Percentiles rank a stretch among this genome's conserved stretches.
Evolutionary conservation across 2,113 vertebrate genomes (phyloP).

Genomic region (Callipepla californica): DNA sequence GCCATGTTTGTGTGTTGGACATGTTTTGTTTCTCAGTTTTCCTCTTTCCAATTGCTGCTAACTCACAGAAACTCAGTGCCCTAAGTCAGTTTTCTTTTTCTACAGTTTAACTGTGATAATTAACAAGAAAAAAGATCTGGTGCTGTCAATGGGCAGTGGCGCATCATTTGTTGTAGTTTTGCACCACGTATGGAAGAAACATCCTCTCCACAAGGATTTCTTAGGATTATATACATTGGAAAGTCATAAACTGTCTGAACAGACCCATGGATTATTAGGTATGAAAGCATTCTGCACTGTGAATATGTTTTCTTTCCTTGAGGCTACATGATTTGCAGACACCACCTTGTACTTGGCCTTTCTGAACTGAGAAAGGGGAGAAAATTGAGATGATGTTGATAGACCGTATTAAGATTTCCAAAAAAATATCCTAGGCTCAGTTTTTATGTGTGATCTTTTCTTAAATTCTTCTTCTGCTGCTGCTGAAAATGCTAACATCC

Average conservation of each 20-base stretch:
- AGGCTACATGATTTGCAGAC: neutral
- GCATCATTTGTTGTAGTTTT: constrained; percentile 90
- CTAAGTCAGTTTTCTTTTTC: neutral
- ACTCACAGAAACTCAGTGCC: neutral
- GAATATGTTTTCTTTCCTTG: neutral
- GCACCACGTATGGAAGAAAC: constrained; percentile 90
- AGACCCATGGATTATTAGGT: constrained; percentile 93
- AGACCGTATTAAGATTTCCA: neutral
- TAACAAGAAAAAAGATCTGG: constrained; percentile 82
- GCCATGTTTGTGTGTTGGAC: neutral
- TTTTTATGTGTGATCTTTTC: neutral
- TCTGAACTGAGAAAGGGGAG: neutral
- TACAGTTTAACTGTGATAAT: constrained; percentile 86
- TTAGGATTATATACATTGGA: constrained; percentile 92
- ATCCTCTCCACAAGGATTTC: constrained; percentile 88
- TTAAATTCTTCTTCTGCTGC: neutral
- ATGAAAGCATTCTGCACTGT: constrained; percentile 34
- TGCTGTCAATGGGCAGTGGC: constrained; percentile 84
- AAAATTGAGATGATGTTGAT: neutral
- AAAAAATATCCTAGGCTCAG: neutral
- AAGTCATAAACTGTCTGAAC: constrained; percentile 84
- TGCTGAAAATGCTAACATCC: neutral
- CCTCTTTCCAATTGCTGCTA: neutral
- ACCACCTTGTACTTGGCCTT: neutral
- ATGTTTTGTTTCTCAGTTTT: neutral